Evolutionary conservation across 1,140 invertebrate species (phyloP), one percentile per base, ranked within the genome.

Genomic region (Nymphalis io): DNA sequence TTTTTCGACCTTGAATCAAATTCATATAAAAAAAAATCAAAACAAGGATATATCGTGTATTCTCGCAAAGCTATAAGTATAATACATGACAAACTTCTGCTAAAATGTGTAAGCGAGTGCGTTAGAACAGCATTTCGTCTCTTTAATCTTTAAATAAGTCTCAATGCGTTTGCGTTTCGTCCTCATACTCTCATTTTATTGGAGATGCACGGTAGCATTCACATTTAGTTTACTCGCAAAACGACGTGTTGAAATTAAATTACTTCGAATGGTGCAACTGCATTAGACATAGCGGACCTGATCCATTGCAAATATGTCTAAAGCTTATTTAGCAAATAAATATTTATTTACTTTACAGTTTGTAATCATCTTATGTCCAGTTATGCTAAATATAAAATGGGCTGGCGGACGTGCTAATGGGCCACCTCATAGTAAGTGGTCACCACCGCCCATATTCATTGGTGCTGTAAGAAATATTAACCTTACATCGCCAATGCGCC

Each of bases 131-230:
- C 16, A 10, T 55, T 27, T 23, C 18, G 23, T 23, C 62, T 40
- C 62, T 64, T 64, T 64, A 63, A 57, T 64, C 62, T 57, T 64
- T 57, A 64, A 64, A 64, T 64, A 64, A 64, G 20, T 64, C 48
- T 15, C 46, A 11, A 55, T 55, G 51, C 51, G 51, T 27, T 55
- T 21, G 23, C 51, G 20, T 15, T 55, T 1, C 51, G 21, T 21
- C 51, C 51, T 20, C 62, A 64, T 64, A 33, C 51, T 63, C 51
- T 12, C 33, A 59, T 18, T 5, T 59, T 48, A 40, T 64, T 38
- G 38, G 38, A 39, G 61, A 51, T 63, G 51, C 48, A 27, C 62
- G 62, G 20, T 53, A 42, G 62, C 62, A 63, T 46, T 63, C 60
- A 27, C 46, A 33, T 63, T 38, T 48, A 51, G 60, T 51, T 63